A percentile compares a stretch with the other conserved stretches of the same genome.
These are phyloP conservation scores for Coregonus clupeaformis DNA, from an alignment of 2,113 vertebrate species.

Conservation along the genomic window DNA sequence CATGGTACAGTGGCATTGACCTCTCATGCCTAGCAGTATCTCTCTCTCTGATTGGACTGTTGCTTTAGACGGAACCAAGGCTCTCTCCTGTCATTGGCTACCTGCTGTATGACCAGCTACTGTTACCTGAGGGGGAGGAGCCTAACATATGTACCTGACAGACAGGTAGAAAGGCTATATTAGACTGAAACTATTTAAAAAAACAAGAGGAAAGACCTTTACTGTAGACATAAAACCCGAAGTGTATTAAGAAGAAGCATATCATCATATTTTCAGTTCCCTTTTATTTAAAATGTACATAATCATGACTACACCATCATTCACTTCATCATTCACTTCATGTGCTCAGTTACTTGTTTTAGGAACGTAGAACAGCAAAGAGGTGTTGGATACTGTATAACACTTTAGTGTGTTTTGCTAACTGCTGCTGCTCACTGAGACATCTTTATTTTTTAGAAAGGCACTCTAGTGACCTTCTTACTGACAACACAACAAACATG, in stretches of 20 bases:
- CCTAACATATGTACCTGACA: slow-evolving; percentile 23
- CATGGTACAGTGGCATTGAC: background rate
- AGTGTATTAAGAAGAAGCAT: slow-evolving; percentile 4
- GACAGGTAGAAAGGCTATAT: slow-evolving; percentile 30
- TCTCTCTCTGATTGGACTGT: slow-evolving; percentile 10
- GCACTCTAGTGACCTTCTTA: slow-evolving; percentile 61
- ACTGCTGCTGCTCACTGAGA: slow-evolving; percentile 18
- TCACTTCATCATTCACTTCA: no score
- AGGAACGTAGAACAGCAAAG: no score
- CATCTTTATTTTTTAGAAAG: slow-evolving; percentile 57
- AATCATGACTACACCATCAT: no score
- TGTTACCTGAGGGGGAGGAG: slow-evolving; percentile 53
- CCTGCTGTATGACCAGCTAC: slow-evolving; percentile 12
- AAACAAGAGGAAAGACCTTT: background rate
- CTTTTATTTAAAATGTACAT: background rate
- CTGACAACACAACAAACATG: background rate
- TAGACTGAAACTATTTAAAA: background rate
- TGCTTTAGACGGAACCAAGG: slow-evolving; percentile 36
- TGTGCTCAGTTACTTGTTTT: background rate
- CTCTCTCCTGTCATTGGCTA: slow-evolving; percentile 33
- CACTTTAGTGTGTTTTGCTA: no score
- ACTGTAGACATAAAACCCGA: slow-evolving; percentile 8
- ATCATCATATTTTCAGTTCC: background rate
- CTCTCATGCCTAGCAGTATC: background rate
- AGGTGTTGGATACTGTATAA: no score